Base-by-base conservation (phyloP, 2,888 invertebrate genomes). In the Apoderus coryli region DNA sequence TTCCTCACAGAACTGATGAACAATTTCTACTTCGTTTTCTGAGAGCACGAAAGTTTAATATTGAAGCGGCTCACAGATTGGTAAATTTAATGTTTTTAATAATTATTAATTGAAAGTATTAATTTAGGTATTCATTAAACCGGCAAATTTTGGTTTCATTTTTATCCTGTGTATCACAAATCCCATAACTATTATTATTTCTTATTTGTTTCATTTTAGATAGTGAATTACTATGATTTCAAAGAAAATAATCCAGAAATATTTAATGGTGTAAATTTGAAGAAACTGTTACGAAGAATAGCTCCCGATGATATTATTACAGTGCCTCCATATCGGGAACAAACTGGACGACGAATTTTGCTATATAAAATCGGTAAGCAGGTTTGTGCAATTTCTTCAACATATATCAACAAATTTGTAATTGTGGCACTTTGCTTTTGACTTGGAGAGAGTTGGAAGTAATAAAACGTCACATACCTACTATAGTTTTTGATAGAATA, bases 281-380 rank as follows among this genome's bases (percentile, higher is more conserved):
- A 72, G 31, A 65, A 74, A 25, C 55, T 84, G 40, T 59, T 63
- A 15, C 6, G 7, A 6, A 60, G 57, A 34, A 64, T 82, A 5
- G 80, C 78, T 0, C 74, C 77, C 10, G 65, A 72, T 5, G 65
- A 73, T 37, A 62, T 82, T 3, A 61, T 84, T 24, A 65, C 73
- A 1, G 80, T 79, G 3, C 74, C 80, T 0, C 79, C 80, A 0
- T 81, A 82, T 48, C 64, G 72, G 15, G 82, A 81, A 40, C 78
- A 79, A 49, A 67, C 68, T 35, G 82, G 79, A 3, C 63, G 76
- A 35, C 64, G 84, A 29, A 64, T 81, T 40, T 64, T 80, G 45
- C 60, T 81, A 27, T 79, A 75, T 49, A 71, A 77, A 51, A 63
- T 82, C 41, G 77, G 77, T 71, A 35, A 33, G 40, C 25, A 19